Percentiles rank a stretch among this genome's conserved stretches.
Evolutionary conservation across 2,113 vertebrate species (phyloP).

Genomic region (Pterocles gutturalis): DNA sequence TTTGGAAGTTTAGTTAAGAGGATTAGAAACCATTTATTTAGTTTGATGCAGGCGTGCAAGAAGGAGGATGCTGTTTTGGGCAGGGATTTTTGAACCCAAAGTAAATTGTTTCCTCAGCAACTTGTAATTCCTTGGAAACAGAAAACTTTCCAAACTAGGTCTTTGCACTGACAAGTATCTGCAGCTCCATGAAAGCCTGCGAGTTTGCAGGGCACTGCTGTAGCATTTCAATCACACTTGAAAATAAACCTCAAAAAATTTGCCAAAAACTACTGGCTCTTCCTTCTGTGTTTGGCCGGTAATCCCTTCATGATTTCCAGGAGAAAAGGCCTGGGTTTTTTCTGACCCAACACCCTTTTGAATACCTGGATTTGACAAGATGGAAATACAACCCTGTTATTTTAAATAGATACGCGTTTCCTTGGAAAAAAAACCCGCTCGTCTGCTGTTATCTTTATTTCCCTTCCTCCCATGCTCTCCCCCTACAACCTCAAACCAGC

Average conservation of each 20-base stretch:
- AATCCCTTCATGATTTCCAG: neutral
- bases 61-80: neutral
- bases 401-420: rapidly evolving
- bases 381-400: neutral
- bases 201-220: neutral
- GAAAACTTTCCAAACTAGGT: neutral
- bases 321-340: neutral
- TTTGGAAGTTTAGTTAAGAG: neutral
- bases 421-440: rapidly evolving
- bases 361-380: neutral
- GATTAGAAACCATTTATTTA: neutral
- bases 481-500: neutral
- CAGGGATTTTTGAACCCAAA: constrained; percentile 31
- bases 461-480: neutral
- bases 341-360: neutral
- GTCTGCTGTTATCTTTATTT: neutral
- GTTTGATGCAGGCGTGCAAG: neutral
- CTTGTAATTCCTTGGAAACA: neutral
- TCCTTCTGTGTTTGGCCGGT: neutral
- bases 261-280: neutral
- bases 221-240: constrained; percentile 24
- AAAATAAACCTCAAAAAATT: neutral
- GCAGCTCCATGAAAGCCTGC: neutral
- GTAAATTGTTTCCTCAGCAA: constrained; percentile 48
- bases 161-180: neutral